Conservation (phyloP, 2,888 invertebrate species). For the Callimorpha dominula region DNA sequence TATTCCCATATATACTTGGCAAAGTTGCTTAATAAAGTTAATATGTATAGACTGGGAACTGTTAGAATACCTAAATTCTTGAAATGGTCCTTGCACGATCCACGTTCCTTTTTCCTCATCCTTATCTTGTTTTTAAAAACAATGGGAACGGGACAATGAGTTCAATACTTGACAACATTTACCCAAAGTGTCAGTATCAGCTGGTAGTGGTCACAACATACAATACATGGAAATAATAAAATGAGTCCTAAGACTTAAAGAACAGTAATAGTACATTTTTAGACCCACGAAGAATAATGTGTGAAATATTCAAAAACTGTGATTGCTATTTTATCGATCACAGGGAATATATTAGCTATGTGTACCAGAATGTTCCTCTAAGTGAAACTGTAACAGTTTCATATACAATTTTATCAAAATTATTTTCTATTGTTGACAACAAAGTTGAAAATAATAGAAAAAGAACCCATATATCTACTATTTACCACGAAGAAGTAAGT, state of each 20-base stretch:
- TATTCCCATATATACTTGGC: too few relatives aligned
- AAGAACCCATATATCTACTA: constrained; percentile 52
- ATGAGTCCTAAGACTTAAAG: not conserved
- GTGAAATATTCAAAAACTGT: constrained; percentile 36
- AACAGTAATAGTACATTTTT: not conserved
- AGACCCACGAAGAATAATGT: constrained; percentile 36
- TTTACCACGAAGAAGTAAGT: constrained; percentile 65
- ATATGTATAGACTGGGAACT: too few relatives aligned
- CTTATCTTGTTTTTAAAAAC: too few relatives aligned
- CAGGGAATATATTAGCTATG: constrained; percentile 55
- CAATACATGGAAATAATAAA: not conserved
- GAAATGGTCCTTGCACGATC: too few relatives aligned
- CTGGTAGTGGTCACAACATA: not conserved
- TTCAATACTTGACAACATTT: too few relatives aligned
- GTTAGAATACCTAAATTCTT: too few relatives aligned
- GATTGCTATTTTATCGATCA: constrained; percentile 66
- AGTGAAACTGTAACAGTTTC: constrained; percentile 41
- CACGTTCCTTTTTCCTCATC: too few relatives aligned
- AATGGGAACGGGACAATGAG: too few relatives aligned
- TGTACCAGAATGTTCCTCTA: constrained; percentile 63
- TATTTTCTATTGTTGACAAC: constrained; percentile 65
- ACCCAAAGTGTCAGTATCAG: not conserved
- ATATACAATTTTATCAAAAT: constrained; percentile 54
- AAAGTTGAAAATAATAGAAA: constrained; percentile 57
- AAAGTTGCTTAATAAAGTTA: too few relatives aligned